A percentile compares a stretch with the other conserved stretches of the same genome.
These are phyloP conservation scores for Notechis scutatus DNA, from an alignment of 2,113 vertebrate species.

Conservation along the genomic window DNA sequence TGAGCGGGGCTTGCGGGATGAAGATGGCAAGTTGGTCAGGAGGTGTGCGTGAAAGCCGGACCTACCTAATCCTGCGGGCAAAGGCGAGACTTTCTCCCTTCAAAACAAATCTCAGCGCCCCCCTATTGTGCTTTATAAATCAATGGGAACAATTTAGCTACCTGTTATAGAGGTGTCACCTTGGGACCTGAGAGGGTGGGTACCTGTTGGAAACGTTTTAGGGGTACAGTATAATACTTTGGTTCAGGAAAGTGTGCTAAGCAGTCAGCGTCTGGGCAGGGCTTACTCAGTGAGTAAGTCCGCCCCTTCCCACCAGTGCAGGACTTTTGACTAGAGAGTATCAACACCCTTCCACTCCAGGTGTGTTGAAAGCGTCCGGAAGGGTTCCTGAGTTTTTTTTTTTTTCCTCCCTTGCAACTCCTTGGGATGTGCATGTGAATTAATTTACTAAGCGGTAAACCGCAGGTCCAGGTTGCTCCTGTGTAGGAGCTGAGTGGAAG, in stretches of 20 bases:
- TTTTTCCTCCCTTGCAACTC: rapidly evolving
- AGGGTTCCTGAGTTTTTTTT: not conserved
- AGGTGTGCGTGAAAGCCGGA: not conserved
- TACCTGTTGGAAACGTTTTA: not conserved
- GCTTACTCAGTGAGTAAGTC: not conserved
- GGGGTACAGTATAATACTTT: not conserved
- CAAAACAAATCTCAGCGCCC: not conserved
- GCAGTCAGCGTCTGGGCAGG: not conserved
- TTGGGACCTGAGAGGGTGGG: not conserved
- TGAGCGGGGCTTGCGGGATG: not conserved
- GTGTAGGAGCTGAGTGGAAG: not conserved
- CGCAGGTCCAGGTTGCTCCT: not conserved
- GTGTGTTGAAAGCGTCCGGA: not conserved
- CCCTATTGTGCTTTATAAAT: not conserved
- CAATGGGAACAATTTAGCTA: not conserved
- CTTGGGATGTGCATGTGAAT: not conserved
- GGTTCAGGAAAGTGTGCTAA: not conserved
- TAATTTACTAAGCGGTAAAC: not conserved
- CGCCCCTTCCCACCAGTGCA: not conserved
- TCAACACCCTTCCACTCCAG: not conserved
- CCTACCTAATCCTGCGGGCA: not conserved
- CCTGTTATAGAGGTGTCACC: not conserved
- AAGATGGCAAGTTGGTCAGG: not conserved
- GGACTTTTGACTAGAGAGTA: not conserved
- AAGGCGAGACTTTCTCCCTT: not conserved